These are phyloP conservation scores for Hermaeophaga mercurialis DNA, from an alignment of 2,888 invertebrate species.

Conservation along the genomic window DNA sequence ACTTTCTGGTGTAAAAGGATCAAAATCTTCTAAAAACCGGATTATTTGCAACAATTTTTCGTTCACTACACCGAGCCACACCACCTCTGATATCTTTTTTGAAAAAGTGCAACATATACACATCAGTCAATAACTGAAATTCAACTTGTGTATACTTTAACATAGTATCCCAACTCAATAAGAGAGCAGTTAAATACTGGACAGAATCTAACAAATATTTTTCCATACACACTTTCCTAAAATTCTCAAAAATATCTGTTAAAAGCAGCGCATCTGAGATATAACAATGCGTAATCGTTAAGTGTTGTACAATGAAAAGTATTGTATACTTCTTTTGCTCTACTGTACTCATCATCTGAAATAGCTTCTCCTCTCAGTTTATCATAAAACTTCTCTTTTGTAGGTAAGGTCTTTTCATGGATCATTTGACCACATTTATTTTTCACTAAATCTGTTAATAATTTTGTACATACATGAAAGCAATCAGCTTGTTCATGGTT, in stretches of 20 bases:
- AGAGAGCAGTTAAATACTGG: slow-evolving; percentile 19
- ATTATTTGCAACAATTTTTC: slow-evolving; percentile 46
- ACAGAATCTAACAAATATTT: slow-evolving; percentile 40
- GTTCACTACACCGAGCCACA: slow-evolving; percentile 43
- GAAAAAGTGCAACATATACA: slow-evolving; percentile 32
- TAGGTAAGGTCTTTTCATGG: neutral
- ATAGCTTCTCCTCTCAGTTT: slow-evolving; percentile 33
- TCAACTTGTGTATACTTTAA: slow-evolving; percentile 11
- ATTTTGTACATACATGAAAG: too few species aligned
- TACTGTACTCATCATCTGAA: slow-evolving; percentile 40
- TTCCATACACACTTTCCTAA: slow-evolving; percentile 27
- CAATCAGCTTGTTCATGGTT: too few species aligned
- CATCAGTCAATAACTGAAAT: slow-evolving; percentile 18
- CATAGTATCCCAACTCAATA: slow-evolving; percentile 13
- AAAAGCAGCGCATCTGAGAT: slow-evolving; percentile 27
- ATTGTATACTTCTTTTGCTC: slow-evolving; percentile 45
- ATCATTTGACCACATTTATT: too few species aligned
- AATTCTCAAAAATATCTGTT: slow-evolving; percentile 33
- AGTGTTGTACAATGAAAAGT: slow-evolving; percentile 41
- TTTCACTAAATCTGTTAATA: too few species aligned
- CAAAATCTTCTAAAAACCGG: slow-evolving; percentile 37
- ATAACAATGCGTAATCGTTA: slow-evolving; percentile 42
- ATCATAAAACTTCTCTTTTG: slow-evolving; percentile 1
- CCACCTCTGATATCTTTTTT: slow-evolving; percentile 45
- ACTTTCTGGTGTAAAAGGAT: slow-evolving; percentile 15